A percentile compares a stretch with the other conserved stretches of the same genome.
Evolutionary conservation across 35 echinoderm and acorn worm genomes (phyloP).

Genomic region (Ophiothrix spiculata): DNA sequence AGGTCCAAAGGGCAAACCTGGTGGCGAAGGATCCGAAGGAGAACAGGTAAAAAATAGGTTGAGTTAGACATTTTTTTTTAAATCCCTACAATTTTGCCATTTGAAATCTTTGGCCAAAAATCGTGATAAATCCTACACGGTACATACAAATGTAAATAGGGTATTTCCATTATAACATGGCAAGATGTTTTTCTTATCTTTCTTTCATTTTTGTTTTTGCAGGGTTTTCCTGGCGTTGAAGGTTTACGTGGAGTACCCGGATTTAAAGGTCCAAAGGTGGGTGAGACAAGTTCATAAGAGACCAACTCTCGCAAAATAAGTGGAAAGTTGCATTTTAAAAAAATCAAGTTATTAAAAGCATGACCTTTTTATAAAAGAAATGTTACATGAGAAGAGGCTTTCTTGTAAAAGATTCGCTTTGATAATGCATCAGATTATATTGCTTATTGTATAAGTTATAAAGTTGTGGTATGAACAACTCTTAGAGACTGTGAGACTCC

Average conservation of each 20-base stretch:
- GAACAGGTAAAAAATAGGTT: neutral
- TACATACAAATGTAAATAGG: neutral
- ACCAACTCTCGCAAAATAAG: too few species aligned
- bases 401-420: neutral
- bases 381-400: too few species aligned
- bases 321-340: too few species aligned
- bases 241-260: conserved; percentile 2
- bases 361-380: neutral
- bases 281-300: neutral
- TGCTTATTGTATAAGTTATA: neutral
- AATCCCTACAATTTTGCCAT: too few species aligned
- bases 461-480: neutral
- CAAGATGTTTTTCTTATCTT: neutral
- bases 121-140: too few species aligned
- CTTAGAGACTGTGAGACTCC: neutral
- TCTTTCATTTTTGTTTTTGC: neutral
- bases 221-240: neutral
- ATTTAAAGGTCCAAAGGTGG: conserved; percentile 2
- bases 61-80: too few species aligned
- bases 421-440: neutral
- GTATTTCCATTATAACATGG: neutral
- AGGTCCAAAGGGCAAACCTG: conserved; percentile 16
- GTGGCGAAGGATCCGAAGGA: neutral
- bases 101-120: too few species aligned
- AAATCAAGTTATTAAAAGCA: neutral